These are phyloP conservation scores for Apodemus speciosus DNA, from an alignment of 2,113 vertebrate species.

Conservation along the genomic window DNA sequence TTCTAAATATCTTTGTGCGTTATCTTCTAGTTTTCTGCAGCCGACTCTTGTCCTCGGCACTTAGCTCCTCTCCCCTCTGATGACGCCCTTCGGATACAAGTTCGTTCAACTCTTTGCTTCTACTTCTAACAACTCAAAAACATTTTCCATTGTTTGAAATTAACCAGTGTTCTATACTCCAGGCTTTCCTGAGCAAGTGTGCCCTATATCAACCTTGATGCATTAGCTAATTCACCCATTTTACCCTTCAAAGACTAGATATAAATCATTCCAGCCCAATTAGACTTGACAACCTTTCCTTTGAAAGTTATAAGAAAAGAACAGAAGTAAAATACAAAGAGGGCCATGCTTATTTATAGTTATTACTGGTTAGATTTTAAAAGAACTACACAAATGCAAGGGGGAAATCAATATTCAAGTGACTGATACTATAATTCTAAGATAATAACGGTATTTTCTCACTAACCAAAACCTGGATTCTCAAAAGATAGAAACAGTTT, in stretches of 20 bases:
- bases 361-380: conserved; percentile 50
- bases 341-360: conserved; percentile 33
- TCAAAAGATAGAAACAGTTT: conserved; percentile 60
- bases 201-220: conserved; percentile 53
- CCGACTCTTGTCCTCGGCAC: not conserved
- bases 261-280: conserved; percentile 60
- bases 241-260: conserved; percentile 22
- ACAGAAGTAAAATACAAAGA: conserved; percentile 24
- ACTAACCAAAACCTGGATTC: conserved; percentile 22
- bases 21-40: not conserved
- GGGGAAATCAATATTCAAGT: conserved; percentile 52
- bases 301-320: conserved; percentile 44
- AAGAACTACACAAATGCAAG: conserved; percentile 39
- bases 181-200: not conserved
- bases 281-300: conserved; percentile 64
- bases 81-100: not conserved
- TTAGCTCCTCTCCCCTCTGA: not conserved
- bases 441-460: conserved; percentile 49
- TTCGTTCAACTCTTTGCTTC: not conserved
- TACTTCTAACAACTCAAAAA: conserved; percentile 20
- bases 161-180: not conserved
- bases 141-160: conserved; percentile 25
- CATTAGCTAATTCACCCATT: conserved; percentile 64
- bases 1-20: not conserved
- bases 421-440: conserved; percentile 54